Conservation (phyloP, 2,113 vertebrate species). For the Anoplopoma fimbria region DNA sequence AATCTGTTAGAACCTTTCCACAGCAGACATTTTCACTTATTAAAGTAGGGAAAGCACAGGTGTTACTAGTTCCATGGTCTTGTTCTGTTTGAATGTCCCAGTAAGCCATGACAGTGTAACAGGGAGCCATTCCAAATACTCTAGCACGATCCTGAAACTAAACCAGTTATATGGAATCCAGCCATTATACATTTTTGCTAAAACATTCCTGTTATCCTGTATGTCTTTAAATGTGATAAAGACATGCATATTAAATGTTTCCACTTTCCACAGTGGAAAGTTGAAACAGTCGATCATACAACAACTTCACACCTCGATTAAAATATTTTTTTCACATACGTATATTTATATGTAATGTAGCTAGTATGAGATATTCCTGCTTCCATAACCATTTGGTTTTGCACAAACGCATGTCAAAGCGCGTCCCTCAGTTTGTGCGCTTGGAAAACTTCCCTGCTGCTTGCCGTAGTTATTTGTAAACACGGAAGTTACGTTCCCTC, state of each 20-base stretch:
- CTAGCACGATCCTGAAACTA: neutral
- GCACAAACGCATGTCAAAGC: neutral
- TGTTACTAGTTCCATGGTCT: neutral
- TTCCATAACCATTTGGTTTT: neutral
- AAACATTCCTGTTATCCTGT: neutral
- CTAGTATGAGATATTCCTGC: neutral
- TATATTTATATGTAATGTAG: neutral
- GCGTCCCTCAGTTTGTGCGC: neutral
- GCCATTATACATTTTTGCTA: neutral
- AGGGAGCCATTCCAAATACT: neutral
- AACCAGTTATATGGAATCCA: neutral
- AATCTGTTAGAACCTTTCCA: neutral
- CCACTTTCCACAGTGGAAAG: neutral
- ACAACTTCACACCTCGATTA: neutral
- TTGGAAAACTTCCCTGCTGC: neutral
- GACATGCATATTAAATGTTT: neutral
- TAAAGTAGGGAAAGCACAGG: neutral
- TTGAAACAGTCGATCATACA: neutral
- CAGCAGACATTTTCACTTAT: neutral
- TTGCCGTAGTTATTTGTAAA: slow-evolving; percentile 74
- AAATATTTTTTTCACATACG: neutral
- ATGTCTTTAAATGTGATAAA: neutral
- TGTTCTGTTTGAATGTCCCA: neutral
- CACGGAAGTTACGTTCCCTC: slow-evolving; percentile 53
- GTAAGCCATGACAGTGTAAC: neutral